Base-by-base conservation (phyloP, 2,113 vertebrate species). In the Actenoides hombroni region DNA sequence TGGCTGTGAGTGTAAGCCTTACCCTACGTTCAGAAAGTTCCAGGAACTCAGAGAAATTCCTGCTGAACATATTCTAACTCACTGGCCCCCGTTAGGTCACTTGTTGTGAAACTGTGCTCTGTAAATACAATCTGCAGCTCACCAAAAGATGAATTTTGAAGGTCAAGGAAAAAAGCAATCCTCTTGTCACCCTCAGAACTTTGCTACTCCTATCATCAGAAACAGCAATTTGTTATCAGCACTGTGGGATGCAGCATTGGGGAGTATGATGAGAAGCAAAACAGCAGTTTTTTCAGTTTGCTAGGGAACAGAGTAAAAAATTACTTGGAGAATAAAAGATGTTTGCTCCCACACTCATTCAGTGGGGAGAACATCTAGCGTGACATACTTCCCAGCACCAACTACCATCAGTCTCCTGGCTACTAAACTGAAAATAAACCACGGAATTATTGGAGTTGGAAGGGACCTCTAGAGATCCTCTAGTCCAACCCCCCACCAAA, bases 91-190 rank as follows among this genome's bases (percentile, higher is more conserved):
- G 57, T 51, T n/a, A 84, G 69, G 78, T 95, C 95, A 94, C 26
- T 26, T 76, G 61, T 60, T 88, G 67, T 51, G 57, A 94, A 95
- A 89, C 81, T 51, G 24, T 31, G 51, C 77, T 84, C 92, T 64
- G 74, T 82, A 94, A 95, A 95, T 84, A 95, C 29, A 57, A 44
- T 16, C 70, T 65, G 78, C 82, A 90, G 75, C 75, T 93, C 82
- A 64, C 20, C 9, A 33, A 83, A 86, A 91, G 88, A 70, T 80
- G 82, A 94, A n/a, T 83, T 85, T 90, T 76, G 85, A 96, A 96
- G 82, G 61, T 73, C 70, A 65, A 85, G 61, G 51, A 28, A 90
- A 94, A 87, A 88, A 77, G 73, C 85, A 95, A 97, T 85, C 57
- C 70, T 75, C 48, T 16, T 76, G 29, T 57, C 70, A 68, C 67